A percentile compares a stretch with the other conserved stretches of the same genome.
Evolutionary conservation across 2,888 invertebrate genomes (phyloP).

Genomic region (Orchestes rusci): DNA sequence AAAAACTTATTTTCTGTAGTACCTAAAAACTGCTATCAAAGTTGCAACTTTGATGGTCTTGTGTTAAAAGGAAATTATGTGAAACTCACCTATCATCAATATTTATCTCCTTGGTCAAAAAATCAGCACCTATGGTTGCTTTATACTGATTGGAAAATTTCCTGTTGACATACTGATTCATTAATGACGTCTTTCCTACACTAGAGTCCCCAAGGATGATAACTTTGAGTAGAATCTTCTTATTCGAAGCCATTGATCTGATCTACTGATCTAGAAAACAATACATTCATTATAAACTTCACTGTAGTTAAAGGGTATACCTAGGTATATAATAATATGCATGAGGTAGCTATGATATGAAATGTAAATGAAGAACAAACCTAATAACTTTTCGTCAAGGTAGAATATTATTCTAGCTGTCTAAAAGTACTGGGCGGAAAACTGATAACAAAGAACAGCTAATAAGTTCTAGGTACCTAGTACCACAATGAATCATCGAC

Average conservation of each 20-base stretch:
- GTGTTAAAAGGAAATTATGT: no score
- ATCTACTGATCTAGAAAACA: neutral
- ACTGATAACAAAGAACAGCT: no score
- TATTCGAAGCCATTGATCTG: slow-evolving; percentile 86
- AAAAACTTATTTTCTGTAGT: no score
- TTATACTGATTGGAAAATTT: slow-evolving; percentile 99
- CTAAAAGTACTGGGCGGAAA: no score
- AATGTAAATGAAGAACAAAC: no score
- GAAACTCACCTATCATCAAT: slow-evolving; percentile 47
- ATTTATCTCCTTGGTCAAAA: slow-evolving; percentile 97
- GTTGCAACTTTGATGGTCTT: no score
- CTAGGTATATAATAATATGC: neutral
- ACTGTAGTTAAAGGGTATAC: neutral
- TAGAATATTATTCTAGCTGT: no score
- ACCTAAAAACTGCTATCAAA: no score
- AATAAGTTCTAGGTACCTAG: no score
- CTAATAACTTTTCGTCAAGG: no score
- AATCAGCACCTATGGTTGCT: slow-evolving; percentile 99
- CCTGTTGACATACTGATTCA: slow-evolving; percentile 99
- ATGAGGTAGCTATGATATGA: no score
- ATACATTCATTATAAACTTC: neutral
- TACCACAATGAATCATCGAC: no score
- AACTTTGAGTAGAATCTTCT: slow-evolving; percentile 95
- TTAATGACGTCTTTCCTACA: slow-evolving; percentile 98
- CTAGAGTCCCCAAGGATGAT: slow-evolving; percentile 97